A percentile compares a stretch with the other conserved stretches of the same genome.
phyloP scores from a whole-genome alignment of 1,140 invertebrate species.

The Cydia pomonella region DNA sequence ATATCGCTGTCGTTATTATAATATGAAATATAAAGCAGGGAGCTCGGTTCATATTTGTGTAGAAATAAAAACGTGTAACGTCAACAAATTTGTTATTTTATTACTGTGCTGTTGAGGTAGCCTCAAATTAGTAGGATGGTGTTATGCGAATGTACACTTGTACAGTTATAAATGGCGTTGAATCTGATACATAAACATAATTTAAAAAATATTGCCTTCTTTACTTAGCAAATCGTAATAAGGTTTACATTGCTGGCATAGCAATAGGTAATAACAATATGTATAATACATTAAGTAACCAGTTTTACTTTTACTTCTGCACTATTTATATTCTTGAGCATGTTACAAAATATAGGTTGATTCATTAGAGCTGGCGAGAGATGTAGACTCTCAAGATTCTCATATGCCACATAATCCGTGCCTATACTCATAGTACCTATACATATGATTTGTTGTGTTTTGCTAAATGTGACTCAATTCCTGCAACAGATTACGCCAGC shows the following conservation, averaged over 20 bases:
- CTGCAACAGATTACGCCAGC: no score
- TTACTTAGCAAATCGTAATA: conserved; percentile 26
- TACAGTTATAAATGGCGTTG: not conserved
- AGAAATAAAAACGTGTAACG: conserved; percentile 51
- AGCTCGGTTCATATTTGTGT: conserved; percentile 48
- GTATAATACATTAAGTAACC: conserved; percentile 4
- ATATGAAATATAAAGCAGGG: conserved; percentile 53
- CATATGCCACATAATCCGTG: no score
- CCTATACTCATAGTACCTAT: no score
- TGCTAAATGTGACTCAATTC: no score
- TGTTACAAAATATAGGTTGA: no score
- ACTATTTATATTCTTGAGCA: no score
- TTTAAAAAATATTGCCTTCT: not conserved
- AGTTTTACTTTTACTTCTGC: not conserved
- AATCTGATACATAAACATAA: not conserved
- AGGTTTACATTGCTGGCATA: not conserved
- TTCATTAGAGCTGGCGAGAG: no score
- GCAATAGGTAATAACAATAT: conserved; percentile 17
- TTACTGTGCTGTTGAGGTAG: conserved; percentile 58
- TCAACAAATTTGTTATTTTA: conserved; percentile 59
- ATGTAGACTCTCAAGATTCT: no score
- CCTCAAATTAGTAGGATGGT: conserved; percentile 44
- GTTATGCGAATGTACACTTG: conserved; percentile 34
- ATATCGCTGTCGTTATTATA: conserved; percentile 51
- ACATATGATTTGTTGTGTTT: no score